Evolutionary conservation across 2,797 vertebrate genomes (phyloP), one percentile per base, ranked within the genome.

Genomic region (Silurus aristotelis): DNA sequence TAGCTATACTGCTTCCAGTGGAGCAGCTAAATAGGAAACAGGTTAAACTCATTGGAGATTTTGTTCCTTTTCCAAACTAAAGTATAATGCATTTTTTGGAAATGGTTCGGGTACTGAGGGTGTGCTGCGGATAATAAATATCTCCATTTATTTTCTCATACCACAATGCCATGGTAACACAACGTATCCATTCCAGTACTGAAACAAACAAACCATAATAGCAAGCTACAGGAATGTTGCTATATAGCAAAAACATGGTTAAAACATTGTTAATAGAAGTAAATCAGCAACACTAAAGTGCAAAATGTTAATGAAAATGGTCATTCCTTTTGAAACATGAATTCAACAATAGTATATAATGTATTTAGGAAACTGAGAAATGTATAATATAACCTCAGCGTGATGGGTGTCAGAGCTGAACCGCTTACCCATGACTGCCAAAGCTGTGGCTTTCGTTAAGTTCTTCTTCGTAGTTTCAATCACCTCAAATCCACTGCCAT

Each of bases 371-470:
- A 63, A 46, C 13, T n/a, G 1, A 79, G 20, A 80, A 60, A 52
- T 48, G 13, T 48, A 0, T 64, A 66, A 64, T 9, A 8, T 19
- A 55, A 27, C 3, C 3, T 67, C 46, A 55, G 9, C 27, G 15
- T 55, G n/a, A 43, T 22, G 58, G 27, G 13, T 79, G 38, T 79
- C 58, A 79, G 58, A 55, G n/a, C 19, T 58, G 55, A 43, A 90
- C 83, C 89, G 97, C 97, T 98, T 96, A 99, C 98, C 98, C 97
- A 99, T 99, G 92, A 99, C 95, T n/a, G 97, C 98, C 93, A 99
- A 94, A 87, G 98, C 98, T 43, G 97, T 97, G 91, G 97, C 96
- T 96, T 97, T 98, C 86, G 95, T 95, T 93, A 99, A 94, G 89
- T 97, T 95, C 93, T 96, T 96, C 94, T 97, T 99, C 93, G 98